phyloP scores from a whole-genome alignment of 2,113 vertebrate genomes.

The Anser brachyrhynchus region DNA sequence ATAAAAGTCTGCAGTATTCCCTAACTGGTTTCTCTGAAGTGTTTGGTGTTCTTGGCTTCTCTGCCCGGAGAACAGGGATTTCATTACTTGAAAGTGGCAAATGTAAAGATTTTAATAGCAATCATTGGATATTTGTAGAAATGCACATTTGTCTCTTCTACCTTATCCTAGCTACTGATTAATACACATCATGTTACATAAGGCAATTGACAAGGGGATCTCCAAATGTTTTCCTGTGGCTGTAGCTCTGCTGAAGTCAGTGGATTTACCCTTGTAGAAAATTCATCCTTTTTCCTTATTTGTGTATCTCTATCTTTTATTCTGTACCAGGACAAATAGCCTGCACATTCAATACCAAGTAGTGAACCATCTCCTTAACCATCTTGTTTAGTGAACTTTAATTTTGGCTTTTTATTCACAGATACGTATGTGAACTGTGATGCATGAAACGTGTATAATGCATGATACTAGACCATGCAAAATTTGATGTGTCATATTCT shows the following conservation, averaged over 20 bases:
- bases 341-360: neutral
- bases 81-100: neutral
- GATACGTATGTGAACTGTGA: rapidly evolving
- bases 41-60: neutral
- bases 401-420: neutral
- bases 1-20: neutral
- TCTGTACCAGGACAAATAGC: neutral
- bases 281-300: neutral
- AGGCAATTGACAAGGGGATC: neutral
- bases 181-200: neutral
- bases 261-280: neutral
- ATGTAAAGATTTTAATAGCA: constrained; percentile 1
- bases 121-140: neutral
- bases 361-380: neutral
- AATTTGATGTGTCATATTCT: neutral
- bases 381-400: neutral
- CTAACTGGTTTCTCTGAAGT: neutral
- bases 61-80: neutral
- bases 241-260: neutral
- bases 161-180: neutral
- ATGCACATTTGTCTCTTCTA: neutral
- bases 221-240: neutral
- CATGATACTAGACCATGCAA: rapidly evolving
- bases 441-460: neutral
- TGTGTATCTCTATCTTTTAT: neutral